Evolutionary conservation across 1,140 invertebrate genomes (phyloP), one percentile per base, ranked within the genome.

Genomic region (Brachionus calyciflorus): DNA sequence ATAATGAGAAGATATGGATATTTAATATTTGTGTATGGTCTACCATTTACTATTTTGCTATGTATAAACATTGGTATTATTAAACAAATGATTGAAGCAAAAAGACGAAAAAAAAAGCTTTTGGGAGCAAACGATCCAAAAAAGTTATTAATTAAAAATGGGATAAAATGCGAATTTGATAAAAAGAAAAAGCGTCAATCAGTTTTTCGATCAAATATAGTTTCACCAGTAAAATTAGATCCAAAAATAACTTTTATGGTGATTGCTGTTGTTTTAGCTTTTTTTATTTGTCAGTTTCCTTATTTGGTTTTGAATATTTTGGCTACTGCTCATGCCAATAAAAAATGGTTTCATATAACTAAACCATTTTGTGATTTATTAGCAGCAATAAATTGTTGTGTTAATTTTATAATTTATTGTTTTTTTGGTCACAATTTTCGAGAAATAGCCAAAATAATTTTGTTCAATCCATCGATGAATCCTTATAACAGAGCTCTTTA

Each of bases 391-490:
- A 76, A 76, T 33, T 55, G 49, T 21, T 76, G 49, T 26, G 30
- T 55, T 14, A 76, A 76, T 48, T 55, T 76, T 41, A 28, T 76
- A n/a, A 37, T 76, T 44, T 76, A 76, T 30, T 76, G 49, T 19
- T 41, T 76, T 44, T 76, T 76, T 60, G 73, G 73, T 10, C 33
- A 76, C 46, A 76, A 76, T 41, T 76, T 76, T 76, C 30, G 73
- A 9, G 21, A 76, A 53, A 57, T 73, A 19, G 46, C 69, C 10
- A 48, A 49, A 17, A 9, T 49, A 12, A 28, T 73, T 12, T 73
- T 73, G 33, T 73, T 49, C 7, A 73, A 51, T 41, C 69, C 69
- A 12, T 51, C 46, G 37, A 40, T 73, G 9, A 49, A 55, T 37
- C 69, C 69, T 14, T 73, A 73, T 28, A 73, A 51, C 24, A 73